Conservation (phyloP, 1,140 invertebrate genomes). For the Drosophila malerkotliana region DNA sequence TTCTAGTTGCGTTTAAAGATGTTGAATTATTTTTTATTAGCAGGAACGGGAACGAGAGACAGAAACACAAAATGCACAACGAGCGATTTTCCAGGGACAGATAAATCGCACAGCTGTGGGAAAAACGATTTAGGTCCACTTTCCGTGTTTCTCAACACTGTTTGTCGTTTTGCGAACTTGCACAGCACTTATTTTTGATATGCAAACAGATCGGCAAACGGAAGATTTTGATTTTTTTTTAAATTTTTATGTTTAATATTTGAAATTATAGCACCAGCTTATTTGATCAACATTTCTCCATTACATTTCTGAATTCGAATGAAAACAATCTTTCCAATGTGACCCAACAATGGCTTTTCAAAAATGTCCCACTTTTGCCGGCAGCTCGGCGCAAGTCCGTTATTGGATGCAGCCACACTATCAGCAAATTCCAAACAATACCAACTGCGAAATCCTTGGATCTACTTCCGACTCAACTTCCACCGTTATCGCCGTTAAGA, state of each 20-base stretch:
- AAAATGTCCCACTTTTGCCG: not conserved
- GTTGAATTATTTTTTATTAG: constrained; percentile 5
- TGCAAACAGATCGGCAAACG: not conserved
- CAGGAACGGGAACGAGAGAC: constrained; percentile 15
- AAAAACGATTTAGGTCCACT: constrained; percentile 10
- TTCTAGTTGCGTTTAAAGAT: not conserved
- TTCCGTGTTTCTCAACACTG: not conserved
- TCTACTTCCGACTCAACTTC: not conserved
- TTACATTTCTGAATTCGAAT: no score
- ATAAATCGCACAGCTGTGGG: constrained; percentile 37
- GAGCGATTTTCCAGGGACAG: constrained; percentile 42
- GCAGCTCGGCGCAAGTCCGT: not conserved
- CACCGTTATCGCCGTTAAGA: constrained; percentile 3
- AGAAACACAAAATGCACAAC: constrained; percentile 12
- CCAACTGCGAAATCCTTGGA: constrained; percentile 2
- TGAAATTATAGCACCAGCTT: not conserved
- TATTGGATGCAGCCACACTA: not conserved
- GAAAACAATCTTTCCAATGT: not conserved
- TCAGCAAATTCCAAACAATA: not conserved
- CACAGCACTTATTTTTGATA: not conserved
- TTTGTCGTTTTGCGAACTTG: not conserved
- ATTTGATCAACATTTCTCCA: not conserved
- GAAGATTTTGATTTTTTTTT: not conserved
- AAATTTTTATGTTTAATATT: not conserved
- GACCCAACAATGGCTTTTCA: no score